Conservation (phyloP, 2,113 vertebrate species). For the Chascanopsetta lugubris region DNA sequence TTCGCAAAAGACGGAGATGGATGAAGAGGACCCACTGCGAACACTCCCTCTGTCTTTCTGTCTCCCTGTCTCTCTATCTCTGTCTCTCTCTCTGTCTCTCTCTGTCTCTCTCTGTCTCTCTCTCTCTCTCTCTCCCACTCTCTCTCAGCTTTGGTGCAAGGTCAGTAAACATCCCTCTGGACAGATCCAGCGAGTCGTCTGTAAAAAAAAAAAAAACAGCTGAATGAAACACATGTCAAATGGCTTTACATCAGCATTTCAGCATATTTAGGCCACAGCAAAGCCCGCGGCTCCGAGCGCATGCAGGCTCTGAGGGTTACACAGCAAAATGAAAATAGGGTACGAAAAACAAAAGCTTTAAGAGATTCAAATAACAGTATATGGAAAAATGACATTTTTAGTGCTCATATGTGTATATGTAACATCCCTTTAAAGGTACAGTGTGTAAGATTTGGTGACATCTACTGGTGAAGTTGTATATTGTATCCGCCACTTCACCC, state of each 20-base stretch:
- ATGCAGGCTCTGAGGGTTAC: not conserved
- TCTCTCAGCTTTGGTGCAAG: slow-evolving; percentile 18
- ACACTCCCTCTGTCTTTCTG: too few species aligned
- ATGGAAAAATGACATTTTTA: not conserved
- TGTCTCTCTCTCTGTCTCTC: too few species aligned
- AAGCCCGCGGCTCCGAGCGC: slow-evolving; percentile 3
- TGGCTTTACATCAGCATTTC: slow-evolving; percentile 48
- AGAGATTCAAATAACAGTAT: not conserved
- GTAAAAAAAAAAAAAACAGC: slow-evolving; percentile 45
- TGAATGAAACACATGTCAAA: slow-evolving; percentile 55
- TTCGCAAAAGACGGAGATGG: too few species aligned
- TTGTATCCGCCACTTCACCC: too few species aligned
- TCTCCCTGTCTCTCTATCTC: too few species aligned
- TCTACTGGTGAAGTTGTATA: too few species aligned
- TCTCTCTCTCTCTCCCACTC: not conserved
- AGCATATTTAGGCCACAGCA: slow-evolving; percentile 29
- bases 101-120: not conserved
- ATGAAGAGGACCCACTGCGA: too few species aligned
- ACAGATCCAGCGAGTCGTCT: slow-evolving; percentile 31
- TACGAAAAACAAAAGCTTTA: not conserved
- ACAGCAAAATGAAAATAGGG: not conserved
- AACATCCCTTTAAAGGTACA: too few species aligned
- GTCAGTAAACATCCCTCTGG: slow-evolving; percentile 45
- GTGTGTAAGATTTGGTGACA: too few species aligned
- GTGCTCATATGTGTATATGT: too few species aligned